Conservation (phyloP, 2,797 vertebrate species). For the Sebastes paucispinis region DNA sequence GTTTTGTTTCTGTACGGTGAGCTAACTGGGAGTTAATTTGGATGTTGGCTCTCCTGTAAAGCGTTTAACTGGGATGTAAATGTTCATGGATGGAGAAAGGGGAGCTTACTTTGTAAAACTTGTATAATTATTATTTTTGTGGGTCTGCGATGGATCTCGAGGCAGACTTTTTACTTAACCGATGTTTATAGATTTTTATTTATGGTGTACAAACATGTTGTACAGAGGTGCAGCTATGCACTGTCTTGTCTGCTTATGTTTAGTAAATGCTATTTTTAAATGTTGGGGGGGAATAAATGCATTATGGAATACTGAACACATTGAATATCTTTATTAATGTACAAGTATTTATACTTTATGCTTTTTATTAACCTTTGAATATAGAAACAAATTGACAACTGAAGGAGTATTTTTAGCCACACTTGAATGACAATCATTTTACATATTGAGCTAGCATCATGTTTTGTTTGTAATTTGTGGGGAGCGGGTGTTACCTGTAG, state of each 20-base stretch:
- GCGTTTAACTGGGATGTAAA: constrained; percentile 59
- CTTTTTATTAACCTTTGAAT: background rate
- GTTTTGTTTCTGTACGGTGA: constrained; percentile 25
- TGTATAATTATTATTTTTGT: constrained; percentile 73
- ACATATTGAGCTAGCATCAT: background rate
- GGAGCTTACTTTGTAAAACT: constrained; percentile 66
- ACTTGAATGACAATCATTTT: background rate
- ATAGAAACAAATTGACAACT: background rate
- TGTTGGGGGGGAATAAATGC: constrained; percentile 74
- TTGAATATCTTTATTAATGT: constrained; percentile 1
- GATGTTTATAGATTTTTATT: constrained; percentile 82
- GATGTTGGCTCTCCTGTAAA: constrained; percentile 35
- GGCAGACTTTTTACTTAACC: constrained; percentile 71
- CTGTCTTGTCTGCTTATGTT: constrained; percentile 75
- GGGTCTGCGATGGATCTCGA: constrained; percentile 62
- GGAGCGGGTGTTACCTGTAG: background rate
- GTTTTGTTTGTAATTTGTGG: background rate
- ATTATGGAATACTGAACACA: constrained; percentile 53
- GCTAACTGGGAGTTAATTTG: constrained; percentile 5
- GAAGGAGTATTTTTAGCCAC: background rate
- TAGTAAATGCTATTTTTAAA: constrained; percentile 81
- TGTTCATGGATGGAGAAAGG: constrained; percentile 9
- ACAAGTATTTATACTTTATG: background rate
- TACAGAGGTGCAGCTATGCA: constrained; percentile 68
- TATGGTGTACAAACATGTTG: constrained; percentile 74